These are phyloP conservation scores for Rana temporaria DNA, from an alignment of 2,113 vertebrate species.

Conservation along the genomic window DNA sequence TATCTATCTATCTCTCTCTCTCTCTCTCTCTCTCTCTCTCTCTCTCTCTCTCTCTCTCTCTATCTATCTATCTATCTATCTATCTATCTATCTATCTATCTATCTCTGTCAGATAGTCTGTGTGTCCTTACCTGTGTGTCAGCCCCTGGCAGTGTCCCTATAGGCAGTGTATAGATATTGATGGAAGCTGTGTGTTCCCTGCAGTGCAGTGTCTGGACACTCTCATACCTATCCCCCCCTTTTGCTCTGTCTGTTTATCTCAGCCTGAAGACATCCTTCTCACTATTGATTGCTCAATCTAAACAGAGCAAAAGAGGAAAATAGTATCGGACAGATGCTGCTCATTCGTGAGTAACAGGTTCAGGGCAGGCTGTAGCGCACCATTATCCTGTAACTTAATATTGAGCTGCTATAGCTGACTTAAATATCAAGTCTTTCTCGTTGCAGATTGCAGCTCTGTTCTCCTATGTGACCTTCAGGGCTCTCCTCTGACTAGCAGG, in stretches of 20 bases:
- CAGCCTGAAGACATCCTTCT: slow-evolving; percentile 67
- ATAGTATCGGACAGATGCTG: slow-evolving; percentile 79
- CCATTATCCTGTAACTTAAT: slow-evolving; percentile 78
- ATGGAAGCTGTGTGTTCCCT: slow-evolving; percentile 23
- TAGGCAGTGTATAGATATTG: slow-evolving; percentile 11
- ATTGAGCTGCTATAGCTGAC: slow-evolving; percentile 72
- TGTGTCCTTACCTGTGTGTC: too few species aligned
- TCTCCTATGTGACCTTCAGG: slow-evolving; percentile 67
- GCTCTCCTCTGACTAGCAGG: slow-evolving; percentile 58
- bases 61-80: not conserved
- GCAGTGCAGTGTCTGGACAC: not conserved
- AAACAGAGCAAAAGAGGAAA: slow-evolving; percentile 72
- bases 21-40: too few species aligned
- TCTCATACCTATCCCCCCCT: slow-evolving; percentile 61
- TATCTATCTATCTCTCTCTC: too few species aligned
- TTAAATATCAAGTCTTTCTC: slow-evolving; percentile 74
- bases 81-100: not conserved
- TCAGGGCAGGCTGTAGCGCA: slow-evolving; percentile 71
- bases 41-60: too few species aligned
- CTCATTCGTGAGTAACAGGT: slow-evolving; percentile 83
- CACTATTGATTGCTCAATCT: slow-evolving; percentile 75
- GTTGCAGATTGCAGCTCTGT: slow-evolving; percentile 59
- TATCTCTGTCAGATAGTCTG: too few species aligned
- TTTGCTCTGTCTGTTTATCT: slow-evolving; percentile 46
- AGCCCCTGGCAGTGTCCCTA: not conserved